These are phyloP conservation scores for Eristalis intricaria DNA, from an alignment of 2,888 invertebrate genomes.

Conservation along the genomic window DNA sequence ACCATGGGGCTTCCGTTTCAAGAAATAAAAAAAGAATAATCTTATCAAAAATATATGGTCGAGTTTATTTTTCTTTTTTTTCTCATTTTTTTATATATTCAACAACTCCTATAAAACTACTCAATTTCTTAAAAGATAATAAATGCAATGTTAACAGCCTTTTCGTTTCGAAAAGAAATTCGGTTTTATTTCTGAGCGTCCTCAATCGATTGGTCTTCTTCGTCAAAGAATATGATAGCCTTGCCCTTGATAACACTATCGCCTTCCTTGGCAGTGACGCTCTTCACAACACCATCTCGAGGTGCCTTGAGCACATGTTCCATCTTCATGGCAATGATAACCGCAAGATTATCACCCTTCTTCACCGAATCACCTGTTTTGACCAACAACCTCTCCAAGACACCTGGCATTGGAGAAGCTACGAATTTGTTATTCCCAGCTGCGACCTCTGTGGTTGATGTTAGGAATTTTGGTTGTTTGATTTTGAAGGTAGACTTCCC, in stretches of 20 bases:
- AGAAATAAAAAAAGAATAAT: neutral
- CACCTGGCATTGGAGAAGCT: slow-evolving; percentile 97
- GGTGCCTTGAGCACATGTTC: slow-evolving; percentile 96
- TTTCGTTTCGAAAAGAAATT: slow-evolving; percentile 5
- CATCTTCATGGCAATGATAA: slow-evolving; percentile 99
- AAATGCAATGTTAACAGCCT: slow-evolving; percentile 75
- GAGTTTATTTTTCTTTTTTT: neutral
- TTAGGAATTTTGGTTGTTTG: slow-evolving; percentile 84
- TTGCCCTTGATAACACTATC: slow-evolving; percentile 92
- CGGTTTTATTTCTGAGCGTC: neutral
- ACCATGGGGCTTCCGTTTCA: no score
- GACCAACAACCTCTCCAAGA: slow-evolving; percentile 95
- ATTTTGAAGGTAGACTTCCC: slow-evolving; percentile 86
- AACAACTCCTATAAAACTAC: neutral
- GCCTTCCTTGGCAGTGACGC: slow-evolving; percentile 87
- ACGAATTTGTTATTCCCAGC: slow-evolving; percentile 83
- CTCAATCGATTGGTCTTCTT: slow-evolving; percentile 72
- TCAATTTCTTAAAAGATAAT: slow-evolving; percentile 49
- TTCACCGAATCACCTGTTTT: slow-evolving; percentile 90
- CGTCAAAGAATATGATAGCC: slow-evolving; percentile 84
- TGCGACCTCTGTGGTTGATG: slow-evolving; percentile 79
- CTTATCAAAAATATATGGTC: neutral
- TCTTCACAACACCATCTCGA: slow-evolving; percentile 88
- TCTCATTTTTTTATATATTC: neutral
- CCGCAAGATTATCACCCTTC: slow-evolving; percentile 94